These are phyloP conservation scores for Centroberyx gerrardi DNA, from an alignment of 2,797 vertebrate genomes.

Conservation along the genomic window DNA sequence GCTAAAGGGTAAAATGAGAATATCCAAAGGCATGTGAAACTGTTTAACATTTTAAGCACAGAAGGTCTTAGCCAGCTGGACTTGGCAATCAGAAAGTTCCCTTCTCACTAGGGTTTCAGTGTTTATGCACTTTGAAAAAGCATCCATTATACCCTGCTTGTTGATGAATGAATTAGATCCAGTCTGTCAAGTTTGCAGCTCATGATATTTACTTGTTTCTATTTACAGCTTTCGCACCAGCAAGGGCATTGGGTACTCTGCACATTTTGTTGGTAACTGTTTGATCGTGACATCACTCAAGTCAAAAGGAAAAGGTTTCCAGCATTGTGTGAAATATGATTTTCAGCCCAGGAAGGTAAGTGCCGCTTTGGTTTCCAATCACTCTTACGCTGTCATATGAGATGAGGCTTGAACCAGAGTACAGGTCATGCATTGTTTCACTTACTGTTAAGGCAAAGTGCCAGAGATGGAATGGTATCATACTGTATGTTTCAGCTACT, in stretches of 20 bases:
- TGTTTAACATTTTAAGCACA: slow-evolving; percentile 1
- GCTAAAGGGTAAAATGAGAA: slow-evolving; percentile 8
- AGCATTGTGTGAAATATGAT: slow-evolving; percentile 98
- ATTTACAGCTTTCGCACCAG: slow-evolving; percentile 94
- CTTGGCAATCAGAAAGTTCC: not conserved
- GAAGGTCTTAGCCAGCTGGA: not conserved
- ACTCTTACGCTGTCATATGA: not conserved
- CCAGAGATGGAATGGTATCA: not conserved
- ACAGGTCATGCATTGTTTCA: not conserved
- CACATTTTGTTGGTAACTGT: slow-evolving; percentile 97
- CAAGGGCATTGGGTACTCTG: slow-evolving; percentile 98
- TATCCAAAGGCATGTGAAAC: not conserved
- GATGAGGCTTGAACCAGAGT: not conserved
- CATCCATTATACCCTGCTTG: not conserved
- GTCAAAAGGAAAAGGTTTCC: slow-evolving; percentile 98
- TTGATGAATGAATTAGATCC: slow-evolving; percentile 1
- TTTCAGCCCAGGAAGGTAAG: slow-evolving; percentile 98
- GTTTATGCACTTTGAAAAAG: not conserved
- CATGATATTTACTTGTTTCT: slow-evolving; percentile 31
- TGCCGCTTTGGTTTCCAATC: slow-evolving; percentile 12
- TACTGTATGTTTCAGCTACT: not conserved
- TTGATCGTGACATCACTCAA: slow-evolving; percentile 97
- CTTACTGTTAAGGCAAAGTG: not conserved
- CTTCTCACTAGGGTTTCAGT: not conserved
- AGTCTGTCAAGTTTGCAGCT: slow-evolving; percentile 10